Evolutionary conservation across 2,888 invertebrate species (phyloP), one percentile per base, ranked within the genome.

Genomic region (Drosophila pseudotalamancana): DNA sequence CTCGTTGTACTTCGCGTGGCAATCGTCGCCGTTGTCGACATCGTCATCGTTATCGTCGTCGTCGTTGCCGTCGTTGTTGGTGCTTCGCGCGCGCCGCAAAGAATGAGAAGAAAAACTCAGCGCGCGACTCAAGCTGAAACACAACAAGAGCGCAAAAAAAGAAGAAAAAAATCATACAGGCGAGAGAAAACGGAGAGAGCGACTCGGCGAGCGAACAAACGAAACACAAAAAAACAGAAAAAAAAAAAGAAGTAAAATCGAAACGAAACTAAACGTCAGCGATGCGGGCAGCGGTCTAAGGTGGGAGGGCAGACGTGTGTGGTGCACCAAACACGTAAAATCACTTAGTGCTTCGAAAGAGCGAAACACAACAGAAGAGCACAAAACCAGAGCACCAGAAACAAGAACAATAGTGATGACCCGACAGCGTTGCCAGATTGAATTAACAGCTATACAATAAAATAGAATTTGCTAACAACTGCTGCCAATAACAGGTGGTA

Each of bases 321-420:
- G 89, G 89, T 88, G 86, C 88, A 85, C 82, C 87, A 75, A 81
- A 87, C 87, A 88, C 88, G 89, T 88, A 89, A 88, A 89, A 89
- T 83, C 88, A 88, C 88, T 88, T 88, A 88, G 82, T 71, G 71
- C 61, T 67, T 61, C 63, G 56, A 59, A 69, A 79, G 83, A 76
- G 77, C 75, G 70, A 46, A 77, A 53, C 64, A 49, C 27, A 55
- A 35, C 68, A 63, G 42, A 69, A 71, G 55, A 71, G 64, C 60
- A 65, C 50, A 59, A 54, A 67, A 55, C 51, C 54, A 76, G 72
- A 76, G 72, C 76, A 72, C 42, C 53, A 65, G 32, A 27, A 56
- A 37, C 54, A 55, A 42, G 16, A 43, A 42, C 40, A 53, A 59
- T 18, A 14, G 40, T 23, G 42, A 69, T 45, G 61, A 25, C 23